Evolutionary conservation across 1,140 invertebrate species (phyloP).

Genomic region (Drosophila leontia): DNA sequence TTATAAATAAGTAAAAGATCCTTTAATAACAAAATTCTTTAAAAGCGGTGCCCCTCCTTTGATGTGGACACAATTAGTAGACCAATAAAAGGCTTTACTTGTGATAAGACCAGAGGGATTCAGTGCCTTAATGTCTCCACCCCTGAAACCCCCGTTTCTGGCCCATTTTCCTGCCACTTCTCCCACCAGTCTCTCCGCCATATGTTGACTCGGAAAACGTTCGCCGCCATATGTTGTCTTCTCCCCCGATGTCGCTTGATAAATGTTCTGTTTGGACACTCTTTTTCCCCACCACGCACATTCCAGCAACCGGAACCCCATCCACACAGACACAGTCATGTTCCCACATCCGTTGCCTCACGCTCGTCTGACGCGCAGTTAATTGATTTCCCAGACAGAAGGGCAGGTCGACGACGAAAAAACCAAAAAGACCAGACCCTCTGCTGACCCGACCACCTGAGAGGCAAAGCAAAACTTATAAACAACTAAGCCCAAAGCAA

Average conservation of each 20-base stretch:
- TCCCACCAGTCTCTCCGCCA: slow-evolving; percentile 6
- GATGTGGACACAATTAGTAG: slow-evolving; percentile 18
- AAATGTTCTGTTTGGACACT: slow-evolving; percentile 54
- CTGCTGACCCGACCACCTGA: slow-evolving; percentile 11
- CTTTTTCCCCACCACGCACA: slow-evolving; percentile 4
- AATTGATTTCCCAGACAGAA: slow-evolving; percentile 73
- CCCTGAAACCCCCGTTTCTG: not conserved
- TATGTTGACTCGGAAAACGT: slow-evolving; percentile 28
- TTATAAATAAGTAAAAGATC: too few relatives aligned
- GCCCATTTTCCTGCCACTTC: not conserved
- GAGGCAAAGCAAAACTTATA: slow-evolving; percentile 5
- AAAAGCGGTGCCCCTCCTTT: not conserved
- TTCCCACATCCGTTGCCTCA: slow-evolving; percentile 61
- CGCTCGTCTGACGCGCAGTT: slow-evolving; percentile 68
- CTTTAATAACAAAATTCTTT: not conserved
- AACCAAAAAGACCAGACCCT: slow-evolving; percentile 1
- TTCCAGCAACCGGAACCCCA: slow-evolving; percentile 4
- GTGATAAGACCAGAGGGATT: not conserved
- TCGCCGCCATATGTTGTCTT: slow-evolving; percentile 51
- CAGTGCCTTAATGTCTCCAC: not conserved
- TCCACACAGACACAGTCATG: slow-evolving; percentile 1
- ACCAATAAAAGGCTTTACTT: not conserved
- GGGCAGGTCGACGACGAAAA: slow-evolving; percentile 9
- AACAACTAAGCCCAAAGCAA: slow-evolving; percentile 15
- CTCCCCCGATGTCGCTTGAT: slow-evolving; percentile 64